These are phyloP conservation scores for Tamias sibiricus DNA, from an alignment of 2,113 vertebrate species.

Conservation along the genomic window DNA sequence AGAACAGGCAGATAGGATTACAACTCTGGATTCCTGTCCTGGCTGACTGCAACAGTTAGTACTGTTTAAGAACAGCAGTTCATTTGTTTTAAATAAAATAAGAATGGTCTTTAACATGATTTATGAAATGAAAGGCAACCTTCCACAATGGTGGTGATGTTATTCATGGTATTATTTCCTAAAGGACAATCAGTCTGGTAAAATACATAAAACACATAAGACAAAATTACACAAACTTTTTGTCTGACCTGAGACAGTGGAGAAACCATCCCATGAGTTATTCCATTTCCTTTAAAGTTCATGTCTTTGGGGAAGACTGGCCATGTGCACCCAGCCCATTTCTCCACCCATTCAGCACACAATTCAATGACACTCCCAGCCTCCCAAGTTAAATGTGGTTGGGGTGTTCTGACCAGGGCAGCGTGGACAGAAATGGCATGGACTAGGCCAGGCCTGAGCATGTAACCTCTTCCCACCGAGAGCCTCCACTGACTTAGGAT, in stretches of 20 bases:
- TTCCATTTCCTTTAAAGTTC: background rate
- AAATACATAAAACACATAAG: background rate
- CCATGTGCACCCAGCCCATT: background rate
- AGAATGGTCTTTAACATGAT: background rate
- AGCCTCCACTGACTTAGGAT: background rate
- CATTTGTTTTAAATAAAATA: background rate
- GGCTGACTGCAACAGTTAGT: background rate
- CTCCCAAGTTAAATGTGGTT: background rate
- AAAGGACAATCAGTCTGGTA: background rate
- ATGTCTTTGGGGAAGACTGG: background rate
- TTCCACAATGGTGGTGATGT: background rate
- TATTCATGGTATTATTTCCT: background rate
- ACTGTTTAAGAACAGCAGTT: background rate
- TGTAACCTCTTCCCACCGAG: background rate
- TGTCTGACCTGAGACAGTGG: background rate
- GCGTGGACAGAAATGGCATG: background rate
- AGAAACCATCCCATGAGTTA: background rate
- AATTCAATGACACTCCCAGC: background rate
- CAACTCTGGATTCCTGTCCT: background rate
- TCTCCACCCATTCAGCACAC: rapidly evolving
- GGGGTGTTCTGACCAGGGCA: background rate
- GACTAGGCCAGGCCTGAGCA: background rate
- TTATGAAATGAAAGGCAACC: background rate
- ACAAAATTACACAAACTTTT: background rate
- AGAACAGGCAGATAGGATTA: background rate